These are phyloP conservation scores for Boulengerochromis microlepis DNA, from an alignment of 2,113 vertebrate genomes.

Conservation along the genomic window DNA sequence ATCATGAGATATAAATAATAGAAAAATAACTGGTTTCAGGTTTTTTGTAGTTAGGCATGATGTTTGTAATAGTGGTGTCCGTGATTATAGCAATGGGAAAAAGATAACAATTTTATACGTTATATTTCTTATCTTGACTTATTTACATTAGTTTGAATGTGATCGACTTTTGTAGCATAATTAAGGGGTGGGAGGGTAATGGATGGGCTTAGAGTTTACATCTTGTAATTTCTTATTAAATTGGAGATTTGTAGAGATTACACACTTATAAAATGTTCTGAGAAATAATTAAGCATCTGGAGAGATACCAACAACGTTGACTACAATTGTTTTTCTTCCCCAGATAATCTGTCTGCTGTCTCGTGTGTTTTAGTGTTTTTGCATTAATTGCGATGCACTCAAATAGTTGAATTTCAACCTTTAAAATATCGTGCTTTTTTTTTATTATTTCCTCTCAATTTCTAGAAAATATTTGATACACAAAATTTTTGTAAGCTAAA, in stretches of 20 bases:
- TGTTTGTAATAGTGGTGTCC: constrained; percentile 1
- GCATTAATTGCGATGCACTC: neutral
- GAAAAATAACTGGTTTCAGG: neutral
- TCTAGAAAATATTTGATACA: constrained; percentile 7
- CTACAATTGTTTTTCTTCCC: neutral
- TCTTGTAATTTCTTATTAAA: neutral
- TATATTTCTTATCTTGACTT: constrained; percentile 1
- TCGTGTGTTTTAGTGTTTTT: neutral
- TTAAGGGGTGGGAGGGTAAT: neutral
- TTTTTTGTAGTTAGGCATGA: constrained; percentile 45
- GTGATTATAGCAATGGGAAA: neutral
- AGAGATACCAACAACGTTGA: neutral
- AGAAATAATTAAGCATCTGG: neutral
- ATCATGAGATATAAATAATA: neutral
- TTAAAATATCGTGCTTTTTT: neutral
- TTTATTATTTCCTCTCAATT: neutral
- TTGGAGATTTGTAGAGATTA: neutral
- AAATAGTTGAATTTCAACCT: neutral
- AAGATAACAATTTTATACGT: neutral
- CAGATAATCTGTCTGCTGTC: neutral
- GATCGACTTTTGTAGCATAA: constrained; percentile 18
- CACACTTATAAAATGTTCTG: neutral
- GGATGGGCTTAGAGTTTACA: neutral
- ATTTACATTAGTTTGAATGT: constrained; percentile 22
- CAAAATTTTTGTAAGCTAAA: neutral